Conservation (phyloP, 2,113 vertebrate species). For the Pteronura brasiliensis region DNA sequence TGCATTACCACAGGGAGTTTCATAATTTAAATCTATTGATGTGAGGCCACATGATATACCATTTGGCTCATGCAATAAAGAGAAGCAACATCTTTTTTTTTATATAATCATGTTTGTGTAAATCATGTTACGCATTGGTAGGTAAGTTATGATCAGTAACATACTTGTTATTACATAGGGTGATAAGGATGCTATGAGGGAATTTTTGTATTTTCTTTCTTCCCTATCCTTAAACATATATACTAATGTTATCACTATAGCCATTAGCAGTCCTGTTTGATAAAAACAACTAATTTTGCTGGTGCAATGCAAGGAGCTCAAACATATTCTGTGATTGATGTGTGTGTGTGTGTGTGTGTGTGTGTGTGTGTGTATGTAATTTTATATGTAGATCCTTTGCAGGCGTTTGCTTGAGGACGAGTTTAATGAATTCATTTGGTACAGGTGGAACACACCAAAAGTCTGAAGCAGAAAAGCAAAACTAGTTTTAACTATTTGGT, state of each 20-base stretch:
- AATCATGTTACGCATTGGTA: background rate
- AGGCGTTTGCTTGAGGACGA: background rate
- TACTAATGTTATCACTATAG: background rate
- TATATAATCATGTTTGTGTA: conserved; percentile 8
- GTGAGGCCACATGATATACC: background rate
- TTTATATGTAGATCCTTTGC: background rate
- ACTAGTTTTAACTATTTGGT: background rate
- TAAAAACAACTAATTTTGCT: background rate
- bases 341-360: background rate
- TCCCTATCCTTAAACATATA: background rate
- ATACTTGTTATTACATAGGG: background rate
- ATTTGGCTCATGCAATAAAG: conserved; percentile 5
- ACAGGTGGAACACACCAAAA: background rate
- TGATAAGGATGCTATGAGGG: background rate
- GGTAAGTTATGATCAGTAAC: background rate
- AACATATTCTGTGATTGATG: background rate
- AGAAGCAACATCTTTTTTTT: background rate
- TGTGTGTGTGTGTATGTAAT: background rate
- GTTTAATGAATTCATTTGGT: background rate
- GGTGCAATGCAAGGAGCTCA: background rate
- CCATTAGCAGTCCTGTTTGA: background rate
- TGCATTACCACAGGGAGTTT: background rate
- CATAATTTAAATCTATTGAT: conserved; percentile 36
- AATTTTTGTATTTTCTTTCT: background rate
- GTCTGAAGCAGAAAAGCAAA: conserved; percentile 29